These are phyloP conservation scores for Zaprionus bogoriensis DNA, from an alignment of 2,888 invertebrate species.

Conservation along the genomic window DNA sequence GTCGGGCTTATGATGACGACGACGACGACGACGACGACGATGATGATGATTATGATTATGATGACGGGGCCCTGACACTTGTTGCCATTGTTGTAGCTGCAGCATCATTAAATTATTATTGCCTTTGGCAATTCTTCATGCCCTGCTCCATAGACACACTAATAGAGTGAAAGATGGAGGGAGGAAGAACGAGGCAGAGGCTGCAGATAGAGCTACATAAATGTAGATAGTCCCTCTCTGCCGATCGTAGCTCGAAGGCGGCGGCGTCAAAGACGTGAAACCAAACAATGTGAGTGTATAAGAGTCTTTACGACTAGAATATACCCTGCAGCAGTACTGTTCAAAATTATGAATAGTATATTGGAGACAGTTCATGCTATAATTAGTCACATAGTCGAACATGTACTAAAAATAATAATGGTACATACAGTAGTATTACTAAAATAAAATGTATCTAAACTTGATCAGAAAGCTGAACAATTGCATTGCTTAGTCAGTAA, in stretches of 20 bases:
- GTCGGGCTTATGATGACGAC: constrained; percentile 32
- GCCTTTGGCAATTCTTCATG: constrained; percentile 43
- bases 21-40: constrained; percentile 28
- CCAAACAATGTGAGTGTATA: background rate
- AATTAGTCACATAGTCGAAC: no score
- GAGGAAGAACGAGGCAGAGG: background rate
- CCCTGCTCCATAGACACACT: constrained; percentile 29
- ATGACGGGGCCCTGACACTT: constrained; percentile 58
- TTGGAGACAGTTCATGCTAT: no score
- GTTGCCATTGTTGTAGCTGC: constrained; percentile 50
- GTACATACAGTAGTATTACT: no score
- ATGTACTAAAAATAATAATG: no score
- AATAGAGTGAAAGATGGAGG: constrained; percentile 1
- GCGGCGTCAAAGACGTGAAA: constrained; percentile 24
- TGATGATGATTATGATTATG: constrained; percentile 32
- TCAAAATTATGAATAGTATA: no score
- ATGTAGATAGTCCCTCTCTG: constrained; percentile 1
- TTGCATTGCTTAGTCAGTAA: no score
- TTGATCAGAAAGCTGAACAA: no score
- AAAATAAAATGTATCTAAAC: no score
- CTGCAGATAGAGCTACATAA: constrained; percentile 6
- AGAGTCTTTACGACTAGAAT: background rate
- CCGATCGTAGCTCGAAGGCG: constrained; percentile 33
- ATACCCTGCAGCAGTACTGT: constrained; percentile 22
- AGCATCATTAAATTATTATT: constrained; percentile 80